Percentiles rank a stretch among this genome's conserved stretches.
Conservation (phyloP, 2,113 vertebrate species). For the Pungitius pungitius region DNA sequence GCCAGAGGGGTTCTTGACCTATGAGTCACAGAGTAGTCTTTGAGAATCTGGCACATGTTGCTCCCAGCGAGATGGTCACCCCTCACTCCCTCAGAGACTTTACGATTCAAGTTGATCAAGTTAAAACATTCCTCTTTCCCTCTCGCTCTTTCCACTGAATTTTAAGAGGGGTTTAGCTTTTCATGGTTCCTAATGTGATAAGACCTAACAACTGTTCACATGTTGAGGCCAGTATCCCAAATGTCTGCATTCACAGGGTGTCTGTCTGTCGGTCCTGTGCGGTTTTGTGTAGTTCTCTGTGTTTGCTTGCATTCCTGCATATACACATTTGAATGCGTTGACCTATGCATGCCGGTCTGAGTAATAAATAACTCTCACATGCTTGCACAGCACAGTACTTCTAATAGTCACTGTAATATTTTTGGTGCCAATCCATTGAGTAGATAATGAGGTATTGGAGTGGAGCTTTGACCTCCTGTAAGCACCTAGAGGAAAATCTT, state of each 20-base stretch:
- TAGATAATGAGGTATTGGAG: not conserved
- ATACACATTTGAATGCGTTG: not conserved
- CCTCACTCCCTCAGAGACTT: conserved; percentile 43
- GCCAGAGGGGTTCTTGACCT: conserved; percentile 57
- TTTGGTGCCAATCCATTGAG: not conserved
- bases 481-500: not conserved
- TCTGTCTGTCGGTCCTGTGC: not conserved
- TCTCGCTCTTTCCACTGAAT: not conserved
- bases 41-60: conserved; percentile 62
- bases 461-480: not conserved
- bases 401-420: not conserved
- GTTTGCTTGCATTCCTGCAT: not conserved
- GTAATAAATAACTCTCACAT: not conserved
- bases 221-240: conserved; percentile 28
- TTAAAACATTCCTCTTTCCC: conserved; percentile 26
- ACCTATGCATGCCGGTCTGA: not conserved
- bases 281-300: conserved; percentile 8
- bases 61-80: conserved; percentile 39
- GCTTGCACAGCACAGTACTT: not conserved
- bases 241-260: conserved; percentile 11
- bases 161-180: not conserved
- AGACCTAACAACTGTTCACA: conserved; percentile 48
- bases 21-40: conserved; percentile 65
- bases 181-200: conserved; percentile 37
- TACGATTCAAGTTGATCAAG: conserved; percentile 32